Base-by-base conservation (phyloP, 1,140 invertebrate genomes). In the Meloidogyne floridensis region DNA sequence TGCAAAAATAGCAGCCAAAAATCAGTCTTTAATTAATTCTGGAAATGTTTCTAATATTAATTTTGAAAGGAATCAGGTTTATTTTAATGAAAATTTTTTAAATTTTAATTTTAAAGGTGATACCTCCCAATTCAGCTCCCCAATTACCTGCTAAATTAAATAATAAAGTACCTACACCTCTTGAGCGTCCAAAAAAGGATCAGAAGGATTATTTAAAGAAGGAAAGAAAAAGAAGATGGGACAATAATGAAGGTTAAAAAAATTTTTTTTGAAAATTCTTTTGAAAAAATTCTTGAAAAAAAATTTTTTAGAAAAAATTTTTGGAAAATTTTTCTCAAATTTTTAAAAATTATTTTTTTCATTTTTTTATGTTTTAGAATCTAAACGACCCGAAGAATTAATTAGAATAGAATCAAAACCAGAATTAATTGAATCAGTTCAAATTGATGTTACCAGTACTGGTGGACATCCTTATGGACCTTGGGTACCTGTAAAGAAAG, bases 401-500 rank as follows among this genome's bases (percentile, higher is more conserved):
- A 32, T 80, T 20, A 47, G 80, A 71, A 15, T 76, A 10, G 65
- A 79, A 18, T 8, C 18, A 15, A 71, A 54, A n/a, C 18, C n/a
- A 75, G 77, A 56, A 18, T 59, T 56, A 81, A 76, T 47, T 11
- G 8, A 42, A 42, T 54, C 70, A 10, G 5, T 10, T 8, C 20
- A 54, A 73, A 76, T 32, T 47, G 4, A 80, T 11, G 18, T 43
- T 70, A 6, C 18, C 9, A 77, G 80, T 15, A 32, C 18, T 11
- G 43, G 42, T 42, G n/a, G 51, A 18, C 72, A 79, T 75, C 72
- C 76, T 51, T 51, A 69, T 32, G 80, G 80, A 11, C 70, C 80
- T 20, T 80, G 80, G 80, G 51, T 80, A 13, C 80, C 80, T 59
- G 80, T 80, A n/a, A 79, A 80, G 53, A 74, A 79, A 71, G 76